A percentile compares a stretch with the other conserved stretches of the same genome.
phyloP scores from a whole-genome alignment of 2,113 vertebrate species.

The Actinemys pallida region DNA sequence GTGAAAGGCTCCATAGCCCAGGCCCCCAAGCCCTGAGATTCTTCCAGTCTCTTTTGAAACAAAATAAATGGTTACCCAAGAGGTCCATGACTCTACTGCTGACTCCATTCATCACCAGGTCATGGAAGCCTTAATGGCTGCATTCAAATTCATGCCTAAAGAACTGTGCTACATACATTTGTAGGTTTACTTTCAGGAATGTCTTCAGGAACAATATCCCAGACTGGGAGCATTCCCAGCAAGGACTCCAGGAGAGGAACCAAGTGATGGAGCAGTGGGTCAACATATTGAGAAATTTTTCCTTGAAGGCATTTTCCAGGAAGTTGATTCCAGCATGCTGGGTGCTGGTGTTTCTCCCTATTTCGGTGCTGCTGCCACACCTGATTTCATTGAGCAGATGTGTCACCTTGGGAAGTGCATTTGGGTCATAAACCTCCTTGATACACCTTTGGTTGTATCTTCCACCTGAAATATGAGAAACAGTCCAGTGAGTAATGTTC shows the following conservation, averaged over 20 bases:
- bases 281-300: background rate
- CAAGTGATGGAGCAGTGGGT: slow-evolving; percentile 64
- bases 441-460: slow-evolving; percentile 62
- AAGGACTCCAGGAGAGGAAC: slow-evolving; percentile 76
- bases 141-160: background rate
- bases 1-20: background rate
- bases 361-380: background rate
- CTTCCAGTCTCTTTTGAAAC: too few relatives aligned
- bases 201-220: slow-evolving; percentile 61
- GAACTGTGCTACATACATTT: slow-evolving; percentile 56
- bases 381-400: slow-evolving; percentile 73
- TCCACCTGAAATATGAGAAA: slow-evolving; percentile 64
- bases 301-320: slow-evolving; percentile 46
- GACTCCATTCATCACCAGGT: slow-evolving; percentile 22
- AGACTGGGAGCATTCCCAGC: slow-evolving; percentile 49
- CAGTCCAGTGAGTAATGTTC: background rate
- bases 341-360: slow-evolving; percentile 20
- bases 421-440: slow-evolving; percentile 40
- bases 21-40: too few relatives aligned
- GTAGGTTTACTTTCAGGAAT: slow-evolving; percentile 51
- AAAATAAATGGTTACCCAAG: slow-evolving; percentile 51
- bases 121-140: slow-evolving; percentile 62
- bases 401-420: background rate
- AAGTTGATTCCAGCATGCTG: slow-evolving; percentile 74
- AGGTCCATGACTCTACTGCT: slow-evolving; percentile 41